These are phyloP conservation scores for Telenomus remus DNA, from an alignment of 1,140 invertebrate genomes.

Conservation along the genomic window DNA sequence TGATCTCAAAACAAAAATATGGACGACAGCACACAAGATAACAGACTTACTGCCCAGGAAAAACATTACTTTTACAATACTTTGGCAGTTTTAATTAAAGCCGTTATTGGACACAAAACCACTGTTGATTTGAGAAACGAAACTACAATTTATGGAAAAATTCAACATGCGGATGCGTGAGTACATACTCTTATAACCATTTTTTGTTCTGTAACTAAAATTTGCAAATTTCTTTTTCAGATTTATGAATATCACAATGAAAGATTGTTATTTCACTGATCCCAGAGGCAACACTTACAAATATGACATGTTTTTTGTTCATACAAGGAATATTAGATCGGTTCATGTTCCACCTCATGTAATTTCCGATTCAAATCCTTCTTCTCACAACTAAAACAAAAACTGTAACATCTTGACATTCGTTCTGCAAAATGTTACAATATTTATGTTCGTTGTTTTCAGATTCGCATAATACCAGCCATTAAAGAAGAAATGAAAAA, in stretches of 20 bases:
- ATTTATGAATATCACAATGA: slow-evolving; percentile 82
- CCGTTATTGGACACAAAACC: slow-evolving; percentile 78
- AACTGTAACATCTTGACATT: background rate
- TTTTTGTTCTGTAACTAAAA: no score
- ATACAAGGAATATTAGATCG: slow-evolving; percentile 80
- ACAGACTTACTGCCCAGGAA: slow-evolving; percentile 62
- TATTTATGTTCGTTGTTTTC: slow-evolving; percentile 40
- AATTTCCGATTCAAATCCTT: slow-evolving; percentile 65
- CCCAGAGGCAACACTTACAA: slow-evolving; percentile 72
- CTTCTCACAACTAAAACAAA: background rate
- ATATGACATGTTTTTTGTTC: slow-evolving; percentile 78
- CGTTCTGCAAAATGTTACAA: slow-evolving; percentile 1
- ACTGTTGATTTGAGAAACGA: slow-evolving; percentile 83
- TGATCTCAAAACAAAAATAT: no score
- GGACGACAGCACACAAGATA: background rate
- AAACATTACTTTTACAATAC: slow-evolving; percentile 77
- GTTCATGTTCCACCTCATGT: slow-evolving; percentile 81
- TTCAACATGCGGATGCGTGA: slow-evolving; percentile 79
- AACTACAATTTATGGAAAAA: slow-evolving; percentile 77
- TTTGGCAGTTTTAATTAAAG: slow-evolving; percentile 79
- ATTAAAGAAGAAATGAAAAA: slow-evolving; percentile 67
- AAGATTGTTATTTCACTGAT: slow-evolving; percentile 78
- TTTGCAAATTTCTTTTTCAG: slow-evolving; percentile 61
- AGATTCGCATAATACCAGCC: slow-evolving; percentile 72
- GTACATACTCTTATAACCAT: no score